A percentile compares a stretch with the other conserved stretches of the same genome.
These are phyloP conservation scores for crab-eating macaque (Macaca fascicularis) DNA, from an alignment of 2,113 vertebrate genomes.

Conservation along the genomic window T2T-MFA8v1.1 NC_088395.1:76639501-76640000, in stretches of 20 bases:
- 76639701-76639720: constrained; percentile 48
- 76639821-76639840: constrained; percentile 23
- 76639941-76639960: constrained; percentile 26
- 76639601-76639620: constrained; percentile 27
- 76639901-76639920: constrained; percentile 44
- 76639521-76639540: not conserved
- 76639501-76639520: not conserved
- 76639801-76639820: constrained; percentile 34
- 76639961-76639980: constrained; percentile 25
- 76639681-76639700: constrained; percentile 41
- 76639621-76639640: not conserved
- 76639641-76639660: not conserved
- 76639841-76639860: constrained; percentile 48
- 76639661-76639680: not conserved
- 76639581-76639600: constrained; percentile 1
- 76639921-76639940: constrained; percentile 57
- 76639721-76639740: constrained; percentile 44
- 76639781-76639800: constrained; percentile 40
- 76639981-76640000: not conserved
- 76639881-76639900: constrained; percentile 61
- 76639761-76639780: constrained; percentile 49
- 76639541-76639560: not conserved
- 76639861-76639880: constrained; percentile 27
- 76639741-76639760: constrained; percentile 42
- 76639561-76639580: not conserved